Conservation (phyloP, 2,113 vertebrate species). For the Colius striatus region DNA sequence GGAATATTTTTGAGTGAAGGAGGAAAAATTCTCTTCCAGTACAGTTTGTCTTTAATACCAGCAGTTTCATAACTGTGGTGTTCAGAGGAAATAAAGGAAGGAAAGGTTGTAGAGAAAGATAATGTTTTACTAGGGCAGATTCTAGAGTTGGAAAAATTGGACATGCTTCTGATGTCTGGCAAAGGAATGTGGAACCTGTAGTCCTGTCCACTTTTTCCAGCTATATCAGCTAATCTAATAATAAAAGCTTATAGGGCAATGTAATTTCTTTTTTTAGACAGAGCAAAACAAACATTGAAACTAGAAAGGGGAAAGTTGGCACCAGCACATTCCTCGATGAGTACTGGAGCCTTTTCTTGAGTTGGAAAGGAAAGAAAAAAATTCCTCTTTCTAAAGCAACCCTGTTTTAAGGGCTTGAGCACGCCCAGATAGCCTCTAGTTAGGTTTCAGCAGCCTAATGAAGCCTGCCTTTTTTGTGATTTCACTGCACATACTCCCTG, state of each 20-base stretch:
- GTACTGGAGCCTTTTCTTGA: constrained; percentile 2
- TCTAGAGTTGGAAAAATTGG: constrained; percentile 37
- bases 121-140: constrained; percentile 9
- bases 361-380: constrained; percentile 6
- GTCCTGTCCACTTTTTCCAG: constrained; percentile 48
- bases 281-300: constrained; percentile 48
- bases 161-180: constrained; percentile 13
- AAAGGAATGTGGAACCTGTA: constrained; percentile 1
- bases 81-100: neutral
- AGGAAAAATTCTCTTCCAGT: neutral
- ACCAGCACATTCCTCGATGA: neutral
- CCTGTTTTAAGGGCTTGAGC: constrained; percentile 20
- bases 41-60: neutral
- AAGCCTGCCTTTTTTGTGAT: constrained; percentile 61
- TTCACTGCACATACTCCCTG: constrained; percentile 64
- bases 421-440: constrained; percentile 32
- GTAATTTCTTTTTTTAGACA: constrained; percentile 50
- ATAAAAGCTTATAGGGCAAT: neutral
- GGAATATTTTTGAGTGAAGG: neutral
- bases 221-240: constrained; percentile 55
- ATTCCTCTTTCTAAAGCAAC: neutral
- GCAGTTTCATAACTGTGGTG: neutral
- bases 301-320: constrained; percentile 49
- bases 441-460: constrained; percentile 58
- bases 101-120: neutral